phyloP scores from a whole-genome alignment of 1,140 invertebrate species.

The Drosophila persimilis region DNA sequence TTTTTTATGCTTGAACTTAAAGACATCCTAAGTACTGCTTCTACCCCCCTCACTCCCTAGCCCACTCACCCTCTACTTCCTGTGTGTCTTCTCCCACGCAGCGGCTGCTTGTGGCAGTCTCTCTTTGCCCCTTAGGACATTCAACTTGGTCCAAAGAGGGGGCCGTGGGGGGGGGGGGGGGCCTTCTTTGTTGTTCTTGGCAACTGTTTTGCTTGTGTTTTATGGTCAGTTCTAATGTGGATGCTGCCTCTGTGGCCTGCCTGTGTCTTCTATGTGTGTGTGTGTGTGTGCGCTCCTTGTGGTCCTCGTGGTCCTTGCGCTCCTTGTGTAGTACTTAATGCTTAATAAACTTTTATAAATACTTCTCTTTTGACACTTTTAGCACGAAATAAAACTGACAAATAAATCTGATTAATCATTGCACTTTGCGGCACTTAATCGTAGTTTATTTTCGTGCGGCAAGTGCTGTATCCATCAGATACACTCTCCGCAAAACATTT shows the following conservation, averaged over 20 bases:
- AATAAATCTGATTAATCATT: conserved; percentile 82
- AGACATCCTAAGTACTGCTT: conserved; percentile 71
- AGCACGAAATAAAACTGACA: conserved; percentile 81
- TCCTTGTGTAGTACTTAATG: conserved; percentile 67
- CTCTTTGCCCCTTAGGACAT: conserved; percentile 36
- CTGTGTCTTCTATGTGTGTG: neutral
- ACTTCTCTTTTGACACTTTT: conserved; percentile 80
- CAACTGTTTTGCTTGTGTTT: conserved; percentile 78
- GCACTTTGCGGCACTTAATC: conserved; percentile 71
- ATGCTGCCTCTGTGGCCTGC: conserved; percentile 4
- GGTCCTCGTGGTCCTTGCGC: conserved; percentile 5
- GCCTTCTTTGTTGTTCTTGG: conserved; percentile 64
- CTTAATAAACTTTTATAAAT: conserved; percentile 81
- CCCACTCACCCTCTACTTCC: neutral
- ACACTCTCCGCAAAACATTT: neutral
- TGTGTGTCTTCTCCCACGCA: no score
- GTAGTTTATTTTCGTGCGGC: conserved; percentile 43
- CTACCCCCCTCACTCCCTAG: neutral
- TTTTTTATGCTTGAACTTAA: conserved; percentile 76
- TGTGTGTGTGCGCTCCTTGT: conserved; percentile 19
- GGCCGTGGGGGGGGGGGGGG: conserved; percentile 5
- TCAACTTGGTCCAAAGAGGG: conserved; percentile 52
- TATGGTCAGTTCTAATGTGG: conserved; percentile 79
- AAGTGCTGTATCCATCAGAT: conserved; percentile 18
- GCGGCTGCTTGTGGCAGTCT: no score